phyloP scores from a whole-genome alignment of 2,888 invertebrate genomes.

The Habroteleia sp. region DNA sequence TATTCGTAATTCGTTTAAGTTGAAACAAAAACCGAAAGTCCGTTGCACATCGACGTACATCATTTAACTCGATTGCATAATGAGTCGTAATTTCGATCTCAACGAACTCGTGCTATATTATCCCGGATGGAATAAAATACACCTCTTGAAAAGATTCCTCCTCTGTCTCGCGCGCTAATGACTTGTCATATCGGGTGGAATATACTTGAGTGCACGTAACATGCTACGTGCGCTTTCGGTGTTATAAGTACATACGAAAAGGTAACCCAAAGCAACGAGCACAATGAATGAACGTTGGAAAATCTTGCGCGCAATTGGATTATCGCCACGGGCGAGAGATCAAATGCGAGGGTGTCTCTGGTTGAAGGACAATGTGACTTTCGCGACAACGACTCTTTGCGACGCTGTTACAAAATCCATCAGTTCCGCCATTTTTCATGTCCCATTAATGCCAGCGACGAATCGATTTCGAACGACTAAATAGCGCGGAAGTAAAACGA shows the following conservation, averaged over 20 bases:
- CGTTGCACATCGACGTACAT: slow-evolving; percentile 5
- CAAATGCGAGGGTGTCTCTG: slow-evolving; percentile 53
- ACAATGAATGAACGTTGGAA: slow-evolving; percentile 64
- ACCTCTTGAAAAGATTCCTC: slow-evolving; percentile 40
- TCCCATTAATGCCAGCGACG: slow-evolving; percentile 37
- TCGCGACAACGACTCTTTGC: slow-evolving; percentile 46
- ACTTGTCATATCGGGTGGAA: slow-evolving; percentile 44
- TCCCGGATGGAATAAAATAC: slow-evolving; percentile 34
- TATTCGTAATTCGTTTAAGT: slow-evolving; percentile 6
- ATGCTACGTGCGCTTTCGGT: slow-evolving; percentile 38
- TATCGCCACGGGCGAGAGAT: slow-evolving; percentile 63
- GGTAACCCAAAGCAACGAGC: slow-evolving; percentile 38
- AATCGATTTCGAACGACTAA: slow-evolving; percentile 42
- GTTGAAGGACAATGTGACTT: slow-evolving; percentile 51
- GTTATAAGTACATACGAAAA: slow-evolving; percentile 49
- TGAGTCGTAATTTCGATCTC: slow-evolving; percentile 26
- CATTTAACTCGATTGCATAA: slow-evolving; percentile 23
- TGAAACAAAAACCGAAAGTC: slow-evolving; percentile 3
- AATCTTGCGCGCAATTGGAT: slow-evolving; percentile 66
- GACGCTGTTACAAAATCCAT: slow-evolving; percentile 41
- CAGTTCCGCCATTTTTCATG: slow-evolving; percentile 35
- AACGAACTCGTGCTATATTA: slow-evolving; percentile 15
- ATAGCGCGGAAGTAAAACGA: slow-evolving; percentile 50
- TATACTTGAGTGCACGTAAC: slow-evolving; percentile 19
- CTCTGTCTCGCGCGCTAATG: slow-evolving; percentile 43